These are phyloP conservation scores for Drepanosiphum platanoidis DNA, from an alignment of 2,888 invertebrate species.

Conservation along the genomic window DNA sequence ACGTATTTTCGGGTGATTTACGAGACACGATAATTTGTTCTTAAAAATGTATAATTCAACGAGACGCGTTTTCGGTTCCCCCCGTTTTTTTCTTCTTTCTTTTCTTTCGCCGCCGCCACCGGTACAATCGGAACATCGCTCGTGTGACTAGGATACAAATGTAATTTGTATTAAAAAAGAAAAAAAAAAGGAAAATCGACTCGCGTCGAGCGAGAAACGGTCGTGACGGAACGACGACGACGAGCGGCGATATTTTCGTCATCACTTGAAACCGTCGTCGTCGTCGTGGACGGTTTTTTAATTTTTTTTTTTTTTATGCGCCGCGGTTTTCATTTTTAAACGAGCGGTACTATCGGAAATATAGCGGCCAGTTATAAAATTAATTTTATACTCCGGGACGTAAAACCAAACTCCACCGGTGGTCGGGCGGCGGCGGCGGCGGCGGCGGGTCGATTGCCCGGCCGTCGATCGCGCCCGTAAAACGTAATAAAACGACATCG, in stretches of 20 bases:
- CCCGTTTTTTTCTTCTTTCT: not conserved
- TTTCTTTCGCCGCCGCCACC: too few species aligned
- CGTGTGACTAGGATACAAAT: not conserved
- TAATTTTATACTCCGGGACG: not conserved
- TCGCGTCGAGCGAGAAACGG: not conserved
- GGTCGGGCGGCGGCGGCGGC: not conserved
- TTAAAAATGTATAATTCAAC: slow-evolving; percentile 26
- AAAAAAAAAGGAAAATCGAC: too few species aligned
- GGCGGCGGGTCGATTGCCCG: too few species aligned
- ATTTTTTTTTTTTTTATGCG: too few species aligned
- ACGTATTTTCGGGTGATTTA: slow-evolving; percentile 26
- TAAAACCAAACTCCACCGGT: not conserved
- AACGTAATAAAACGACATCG: too few species aligned
- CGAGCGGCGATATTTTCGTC: not conserved
- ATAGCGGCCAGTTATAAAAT: too few species aligned
- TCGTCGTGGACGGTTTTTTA: too few species aligned
- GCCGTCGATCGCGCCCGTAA: too few species aligned
- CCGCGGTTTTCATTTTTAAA: too few species aligned
- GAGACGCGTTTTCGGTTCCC: not conserved
- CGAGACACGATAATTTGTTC: slow-evolving; percentile 20
- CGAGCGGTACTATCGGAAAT: too few species aligned
- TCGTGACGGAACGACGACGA: not conserved
- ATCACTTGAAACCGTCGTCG: too few species aligned
- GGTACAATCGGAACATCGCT: not conserved
- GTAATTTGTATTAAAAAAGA: slow-evolving; percentile 22